These are phyloP conservation scores for Ephialtes manifestator DNA, from an alignment of 2,888 invertebrate genomes.

Conservation along the genomic window DNA sequence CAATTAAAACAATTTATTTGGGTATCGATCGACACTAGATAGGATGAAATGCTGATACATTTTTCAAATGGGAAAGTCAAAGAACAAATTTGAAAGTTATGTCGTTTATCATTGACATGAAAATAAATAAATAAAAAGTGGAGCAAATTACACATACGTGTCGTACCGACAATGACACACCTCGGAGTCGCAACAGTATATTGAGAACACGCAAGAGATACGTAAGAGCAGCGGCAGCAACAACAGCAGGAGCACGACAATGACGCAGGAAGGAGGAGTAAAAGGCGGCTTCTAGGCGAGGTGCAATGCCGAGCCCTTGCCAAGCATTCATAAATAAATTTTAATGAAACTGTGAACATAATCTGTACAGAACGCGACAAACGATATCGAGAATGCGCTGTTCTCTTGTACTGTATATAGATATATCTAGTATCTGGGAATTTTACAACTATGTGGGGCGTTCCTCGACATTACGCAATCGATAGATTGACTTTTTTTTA, in stretches of 20 bases:
- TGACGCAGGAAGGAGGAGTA: constrained; percentile 52
- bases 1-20: too few relatives aligned
- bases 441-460: constrained; percentile 66
- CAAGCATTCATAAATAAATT: constrained; percentile 83
- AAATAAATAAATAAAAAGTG: constrained; percentile 67
- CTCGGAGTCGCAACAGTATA: constrained; percentile 68
- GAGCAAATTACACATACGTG: constrained; percentile 77
- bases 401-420: constrained; percentile 51
- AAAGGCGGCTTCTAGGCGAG: constrained; percentile 68
- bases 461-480: constrained; percentile 48
- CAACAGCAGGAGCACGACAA: constrained; percentile 54
- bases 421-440: constrained; percentile 37
- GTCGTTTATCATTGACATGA: constrained; percentile 53
- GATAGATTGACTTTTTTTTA: constrained; percentile 23
- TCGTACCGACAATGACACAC: constrained; percentile 79
- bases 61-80: constrained; percentile 47
- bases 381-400: constrained; percentile 63
- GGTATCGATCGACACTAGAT: neutral
- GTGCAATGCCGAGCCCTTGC: constrained; percentile 80
- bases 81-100: constrained; percentile 54
- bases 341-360: constrained; percentile 80
- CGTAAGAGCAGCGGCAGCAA: constrained; percentile 31
- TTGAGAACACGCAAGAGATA: constrained; percentile 65
- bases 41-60: neutral
- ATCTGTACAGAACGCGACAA: constrained; percentile 60